Evolutionary conservation across 2,888 invertebrate genomes (phyloP).

Genomic region (Cephus spinipes): DNA sequence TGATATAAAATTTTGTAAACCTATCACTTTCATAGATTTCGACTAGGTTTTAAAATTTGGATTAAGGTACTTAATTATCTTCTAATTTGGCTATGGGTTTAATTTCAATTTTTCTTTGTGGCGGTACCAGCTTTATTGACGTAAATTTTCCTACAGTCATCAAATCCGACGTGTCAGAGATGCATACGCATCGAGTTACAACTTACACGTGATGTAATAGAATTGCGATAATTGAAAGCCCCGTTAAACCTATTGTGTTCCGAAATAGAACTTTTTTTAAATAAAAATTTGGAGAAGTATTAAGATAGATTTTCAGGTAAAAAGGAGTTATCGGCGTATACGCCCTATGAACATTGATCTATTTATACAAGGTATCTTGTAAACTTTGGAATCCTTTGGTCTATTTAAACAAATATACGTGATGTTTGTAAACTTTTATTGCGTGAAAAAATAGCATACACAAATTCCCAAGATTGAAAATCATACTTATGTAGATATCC

Average conservation of each 20-base stretch:
- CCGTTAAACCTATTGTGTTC: too few species aligned
- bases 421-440: not conserved
- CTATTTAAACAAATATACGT: not conserved
- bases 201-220: not conserved
- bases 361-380: too few species aligned
- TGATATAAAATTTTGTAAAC: not conserved
- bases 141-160: not conserved
- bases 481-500: not conserved
- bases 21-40: not conserved
- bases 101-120: not conserved
- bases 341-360: too few species aligned
- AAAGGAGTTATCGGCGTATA: too few species aligned
- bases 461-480: not conserved
- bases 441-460: not conserved
- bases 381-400: not conserved
- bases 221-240: too few species aligned
- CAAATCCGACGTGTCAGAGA: not conserved
- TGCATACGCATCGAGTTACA: not conserved
- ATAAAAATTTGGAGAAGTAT: too few species aligned
- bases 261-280: too few species aligned
- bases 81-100: not conserved
- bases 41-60: not conserved
- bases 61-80: not conserved
- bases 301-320: too few species aligned
- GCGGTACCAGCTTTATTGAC: not conserved